Evolutionary conservation across 2,797 vertebrate genomes (phyloP), one percentile per base, ranked within the genome.

Genomic region (Pseudochaenichthys georgianus): DNA sequence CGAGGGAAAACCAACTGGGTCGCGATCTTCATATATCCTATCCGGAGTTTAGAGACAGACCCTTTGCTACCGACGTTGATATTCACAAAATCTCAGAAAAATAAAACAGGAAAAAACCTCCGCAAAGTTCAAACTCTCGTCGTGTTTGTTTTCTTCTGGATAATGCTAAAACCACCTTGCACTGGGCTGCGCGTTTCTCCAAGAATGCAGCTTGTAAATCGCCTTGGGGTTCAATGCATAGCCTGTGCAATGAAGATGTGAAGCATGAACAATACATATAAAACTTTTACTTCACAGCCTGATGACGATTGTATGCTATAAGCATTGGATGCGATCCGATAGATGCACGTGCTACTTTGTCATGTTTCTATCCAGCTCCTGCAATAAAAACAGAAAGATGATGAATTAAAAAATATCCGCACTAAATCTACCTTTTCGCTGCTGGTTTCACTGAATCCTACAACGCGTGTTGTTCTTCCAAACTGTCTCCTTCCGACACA

Each of bases 11-110:
- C 77, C 91, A 89, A 79, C 90, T 81, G 89, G 86, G 77, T 91
- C 53, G 87, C 88, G 94, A 94, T 94, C 94, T 93, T 94, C 94
- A 95, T 95, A 94, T 69, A 95, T 93, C 69, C 88, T 68, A 16
- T 84, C 88, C 86, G 84, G 90, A 90, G 91, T 90, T 87, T 65
- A 31, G 50, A 61, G 79, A 79, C 82, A 69, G 86, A 88, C 84
- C 85, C 87, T 88, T 82, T 77, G 73, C 86, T 75, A 73, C 86
- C 82, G 85, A 74, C 83, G 72, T 67, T 70, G 70, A 57, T 80
- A 10, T 45, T 54, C 38, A 64, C 75, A 64, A 81, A 38, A 1
- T 15, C 48, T 72, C 28, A 70, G 75, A 46, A 69, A 23, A 23
- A 23, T 23, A 23, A 3, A 21, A 21, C 21, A 21, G 23, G 2